A percentile compares a stretch with the other conserved stretches of the same genome.
Evolutionary conservation across 1,140 invertebrate species (phyloP).

Genomic region (Papilio polytes): DNA sequence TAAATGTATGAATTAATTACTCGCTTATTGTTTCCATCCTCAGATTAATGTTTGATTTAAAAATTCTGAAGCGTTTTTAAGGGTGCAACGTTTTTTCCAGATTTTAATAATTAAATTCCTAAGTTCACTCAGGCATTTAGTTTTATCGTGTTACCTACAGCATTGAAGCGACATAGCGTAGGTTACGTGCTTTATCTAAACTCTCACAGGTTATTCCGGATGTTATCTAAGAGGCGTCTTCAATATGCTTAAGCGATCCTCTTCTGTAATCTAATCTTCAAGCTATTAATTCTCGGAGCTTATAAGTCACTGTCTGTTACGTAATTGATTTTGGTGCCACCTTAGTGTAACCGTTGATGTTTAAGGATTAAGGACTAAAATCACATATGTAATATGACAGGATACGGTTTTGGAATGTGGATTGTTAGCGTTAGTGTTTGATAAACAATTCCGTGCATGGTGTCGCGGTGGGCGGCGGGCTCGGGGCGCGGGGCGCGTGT

Average conservation of each 20-base stretch:
- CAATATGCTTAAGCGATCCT: constrained; percentile 24
- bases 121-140: not conserved
- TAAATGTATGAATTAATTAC: not conserved
- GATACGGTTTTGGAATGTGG: constrained; percentile 30
- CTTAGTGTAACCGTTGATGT: not conserved
- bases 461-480: not conserved
- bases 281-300: constrained; percentile 34
- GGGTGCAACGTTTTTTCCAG: not conserved
- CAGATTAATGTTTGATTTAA: not conserved
- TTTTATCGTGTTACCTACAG: not conserved
- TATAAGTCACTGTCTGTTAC: constrained; percentile 33
- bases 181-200: constrained; percentile 7
- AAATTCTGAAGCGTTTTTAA: not conserved
- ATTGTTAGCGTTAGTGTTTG: constrained; percentile 44
- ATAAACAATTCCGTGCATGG: constrained; percentile 60
- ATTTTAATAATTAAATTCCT: not conserved
- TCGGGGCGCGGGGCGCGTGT: not conserved
- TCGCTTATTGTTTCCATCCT: not conserved
- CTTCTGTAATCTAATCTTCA: constrained; percentile 33
- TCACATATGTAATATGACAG: not conserved
- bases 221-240: not conserved
- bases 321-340: constrained; percentile 2
- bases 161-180: not conserved
- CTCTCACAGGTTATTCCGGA: not conserved
- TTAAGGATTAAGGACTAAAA: constrained; percentile 14